Conservation (phyloP, 2,113 vertebrate species). For the Pelodiscus sinensis region DNA sequence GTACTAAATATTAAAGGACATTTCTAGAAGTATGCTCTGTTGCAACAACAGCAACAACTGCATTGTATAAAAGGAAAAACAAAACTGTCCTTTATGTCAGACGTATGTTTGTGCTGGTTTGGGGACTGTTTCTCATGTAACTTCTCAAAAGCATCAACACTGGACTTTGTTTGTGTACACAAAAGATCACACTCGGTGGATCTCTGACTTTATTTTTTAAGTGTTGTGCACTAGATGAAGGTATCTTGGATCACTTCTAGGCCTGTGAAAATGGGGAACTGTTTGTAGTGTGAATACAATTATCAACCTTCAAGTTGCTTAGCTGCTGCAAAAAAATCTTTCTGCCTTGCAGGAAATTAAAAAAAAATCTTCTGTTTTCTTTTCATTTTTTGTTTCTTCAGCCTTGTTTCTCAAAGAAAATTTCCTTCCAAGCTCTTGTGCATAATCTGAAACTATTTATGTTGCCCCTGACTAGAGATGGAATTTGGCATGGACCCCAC, state of each 20-base stretch:
- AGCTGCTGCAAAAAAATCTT: slow-evolving; percentile 29
- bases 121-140: not conserved
- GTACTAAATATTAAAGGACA: not conserved
- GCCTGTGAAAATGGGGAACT: not conserved
- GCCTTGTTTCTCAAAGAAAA: not conserved
- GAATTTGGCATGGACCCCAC: not conserved
- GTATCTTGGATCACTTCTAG: not conserved
- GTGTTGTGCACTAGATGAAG: slow-evolving; percentile 4
- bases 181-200: not conserved
- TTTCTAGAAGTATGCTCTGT: not conserved
- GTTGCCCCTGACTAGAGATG: not conserved
- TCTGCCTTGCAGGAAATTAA: not conserved
- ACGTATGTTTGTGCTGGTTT: fast-evolving
- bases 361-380: not conserved
- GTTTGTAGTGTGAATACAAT: not conserved
- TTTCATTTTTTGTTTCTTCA: not conserved
- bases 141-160: not conserved
- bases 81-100: fast-evolving
- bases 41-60: not conserved
- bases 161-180: not conserved
- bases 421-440: not conserved
- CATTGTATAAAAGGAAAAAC: slow-evolving; percentile 43
- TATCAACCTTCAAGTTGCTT: not conserved
- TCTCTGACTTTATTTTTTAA: not conserved
- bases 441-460: not conserved